Evolutionary conservation across 1,140 invertebrate genomes (phyloP), one percentile per base, ranked within the genome.

Genomic region (Palaemon carinicauda): DNA sequence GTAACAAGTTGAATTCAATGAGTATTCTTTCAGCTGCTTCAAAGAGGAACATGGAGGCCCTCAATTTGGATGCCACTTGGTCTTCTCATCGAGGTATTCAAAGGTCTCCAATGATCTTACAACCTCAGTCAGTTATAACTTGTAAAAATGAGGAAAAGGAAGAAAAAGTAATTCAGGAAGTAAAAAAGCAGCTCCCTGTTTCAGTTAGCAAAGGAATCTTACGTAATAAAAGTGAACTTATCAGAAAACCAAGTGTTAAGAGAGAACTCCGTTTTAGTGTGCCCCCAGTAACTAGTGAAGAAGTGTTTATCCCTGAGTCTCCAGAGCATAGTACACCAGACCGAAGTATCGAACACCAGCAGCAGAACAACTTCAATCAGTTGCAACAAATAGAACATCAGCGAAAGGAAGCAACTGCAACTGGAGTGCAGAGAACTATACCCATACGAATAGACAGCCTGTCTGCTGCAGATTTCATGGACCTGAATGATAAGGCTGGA

Each of bases 191-290:
- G 19, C 53, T 86, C 19, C 54, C 77, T 56, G 29, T 69, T 10
- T 81, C 85, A 19, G 41, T 53, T 5, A 89, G 82, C 51, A 89
- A 89, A 69, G 88, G 88, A 41, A 89, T 89, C 69, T 74, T 89
- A 24, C 85, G 88, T 21, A 74, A 87, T 33, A 81, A 89, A 19
- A 89, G 79, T 77, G 80, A 52, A 24, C 24, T 85, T 4, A 69
- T 41, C n/a, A 80, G 83, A 71, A 87, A 82, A n/a, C 88, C 86
- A 52, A 89, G 83, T 74, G 88, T 89, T 10, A 89, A 89, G 53
- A 54, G 88, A 4, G 88, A 89, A 71, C 27, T 89, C 50, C 52
- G 88, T 17, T 89, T 89, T 60, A 89, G 88, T 84, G 88, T 89
- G 52, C 88, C 88, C 19, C 88, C 82, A 15, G 88, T 89, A 1